Percentiles rank a stretch among this genome's conserved stretches.
Evolutionary conservation across 1,140 invertebrate genomes (phyloP).

Genomic region (Papilio aristodemus): DNA sequence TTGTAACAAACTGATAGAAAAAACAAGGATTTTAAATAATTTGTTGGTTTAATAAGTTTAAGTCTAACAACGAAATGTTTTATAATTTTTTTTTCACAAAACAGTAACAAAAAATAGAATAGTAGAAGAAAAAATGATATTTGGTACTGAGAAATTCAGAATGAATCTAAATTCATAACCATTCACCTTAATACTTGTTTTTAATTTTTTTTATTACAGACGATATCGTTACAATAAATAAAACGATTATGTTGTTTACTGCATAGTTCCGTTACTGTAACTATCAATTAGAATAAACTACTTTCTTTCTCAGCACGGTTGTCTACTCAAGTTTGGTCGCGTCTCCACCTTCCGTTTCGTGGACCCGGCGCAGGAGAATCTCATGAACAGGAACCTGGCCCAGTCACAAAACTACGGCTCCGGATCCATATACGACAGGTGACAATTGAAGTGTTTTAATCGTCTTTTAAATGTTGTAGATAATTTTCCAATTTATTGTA

Average conservation of each 20-base stretch:
- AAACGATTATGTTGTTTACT: background rate
- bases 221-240: too few relatives aligned
- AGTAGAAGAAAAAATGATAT: too few relatives aligned
- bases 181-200: background rate
- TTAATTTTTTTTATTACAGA: background rate
- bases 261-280: background rate
- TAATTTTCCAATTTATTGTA: slow-evolving; percentile 40
- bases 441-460: slow-evolving; percentile 26
- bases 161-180: background rate
- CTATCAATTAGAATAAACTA: background rate
- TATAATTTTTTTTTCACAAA: too few relatives aligned
- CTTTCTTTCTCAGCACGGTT: slow-evolving; percentile 85
- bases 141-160: background rate
- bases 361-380: slow-evolving; percentile 93
- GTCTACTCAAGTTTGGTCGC: slow-evolving; percentile 93
- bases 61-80: too few relatives aligned
- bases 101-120: too few relatives aligned
- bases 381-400: slow-evolving; percentile 83
- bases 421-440: slow-evolving; percentile 90
- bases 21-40: too few relatives aligned
- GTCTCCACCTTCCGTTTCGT: slow-evolving; percentile 96
- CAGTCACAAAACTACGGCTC: slow-evolving; percentile 87
- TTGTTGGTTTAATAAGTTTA: too few relatives aligned
- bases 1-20: too few relatives aligned
- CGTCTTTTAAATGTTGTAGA: slow-evolving; percentile 50